Evolutionary conservation across 2,113 vertebrate species (phyloP), one percentile per base, ranked within the genome.

Genomic region (Lucifuga dentata): DNA sequence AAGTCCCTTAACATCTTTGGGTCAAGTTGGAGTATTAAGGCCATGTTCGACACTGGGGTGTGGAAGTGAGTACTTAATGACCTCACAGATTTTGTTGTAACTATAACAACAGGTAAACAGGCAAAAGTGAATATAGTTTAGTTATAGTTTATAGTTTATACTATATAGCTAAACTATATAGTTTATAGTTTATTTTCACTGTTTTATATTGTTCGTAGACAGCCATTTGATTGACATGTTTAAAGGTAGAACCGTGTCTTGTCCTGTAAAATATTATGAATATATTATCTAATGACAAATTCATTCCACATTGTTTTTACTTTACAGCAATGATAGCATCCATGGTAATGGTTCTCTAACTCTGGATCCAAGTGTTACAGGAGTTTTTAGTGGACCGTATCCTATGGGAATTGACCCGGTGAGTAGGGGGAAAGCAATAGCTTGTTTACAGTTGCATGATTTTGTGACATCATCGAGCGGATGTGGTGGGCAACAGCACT

Each of bases 321-420:
- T 61, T 64, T 26, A 20, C 60, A 94, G 93, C 11, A 0, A 1
- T 0, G 1, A 1, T 0, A 80, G 61, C 8, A 0, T 91, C 7
- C 0, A 0, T 3, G 49, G 52, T 2, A 93, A 91, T 72, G 8
- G 1, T 0, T 70, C 89, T 43, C 86, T 98, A 49, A 86, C 92
- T 29, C 67, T 99, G 80, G 93, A 99, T 87, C 97, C 98, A 4
- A 95, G 90, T 3, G 29, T 94, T 12, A 89, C 88, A 0, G 96
- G 95, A 13, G 98, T 99, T 23, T 97, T 97, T 89, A 93, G 1
- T 5, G 95, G 97, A 52, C 94, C 90, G 0, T 99, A 99, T 51
- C 97, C 96, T 23, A 86, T 99, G 8, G 98, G 98, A 58, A 98
- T 99, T 12, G 98, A 99, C 65, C 98, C 98, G 0, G 98, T 99